Conservation (phyloP, 2,888 invertebrate species). For the Microchrysa polita region DNA sequence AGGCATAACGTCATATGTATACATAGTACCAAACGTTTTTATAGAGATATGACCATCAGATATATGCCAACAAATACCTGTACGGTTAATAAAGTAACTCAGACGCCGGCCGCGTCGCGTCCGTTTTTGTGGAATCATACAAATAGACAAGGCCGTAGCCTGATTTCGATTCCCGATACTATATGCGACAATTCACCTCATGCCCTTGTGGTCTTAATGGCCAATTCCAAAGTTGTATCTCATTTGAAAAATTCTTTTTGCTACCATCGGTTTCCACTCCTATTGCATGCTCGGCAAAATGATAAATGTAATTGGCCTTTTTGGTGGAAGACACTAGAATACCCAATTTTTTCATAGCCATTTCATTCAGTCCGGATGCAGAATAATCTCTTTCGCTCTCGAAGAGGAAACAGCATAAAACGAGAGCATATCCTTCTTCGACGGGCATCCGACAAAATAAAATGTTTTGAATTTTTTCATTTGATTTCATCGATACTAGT, state of each 20-base stretch:
- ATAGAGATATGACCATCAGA: constrained; percentile 34
- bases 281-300: constrained; percentile 28
- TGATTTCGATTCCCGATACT: neutral
- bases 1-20: neutral
- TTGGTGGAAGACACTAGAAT: constrained; percentile 29
- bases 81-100: constrained; percentile 34
- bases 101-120: too few species aligned
- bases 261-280: neutral
- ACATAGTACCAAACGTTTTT: neutral
- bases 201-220: constrained; percentile 24
- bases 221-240: constrained; percentile 34
- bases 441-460: constrained; percentile 25
- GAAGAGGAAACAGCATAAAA: neutral
- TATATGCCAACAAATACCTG: constrained; percentile 29
- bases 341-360: constrained; percentile 11
- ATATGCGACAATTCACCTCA: constrained; percentile 17
- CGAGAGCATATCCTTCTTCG: constrained; percentile 10
- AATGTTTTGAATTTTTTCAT: constrained; percentile 44
- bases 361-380: constrained; percentile 17
- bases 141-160: constrained; percentile 31
- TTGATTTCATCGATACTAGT: constrained; percentile 43
- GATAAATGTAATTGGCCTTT: constrained; percentile 44
- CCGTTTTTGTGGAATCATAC: constrained; percentile 16
- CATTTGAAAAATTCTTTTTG: constrained; percentile 32
- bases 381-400: neutral